Percentiles rank a stretch among this genome's conserved stretches.
Conservation (phyloP, 2,797 vertebrate species). For the Eupleurogrammus muticus region DNA sequence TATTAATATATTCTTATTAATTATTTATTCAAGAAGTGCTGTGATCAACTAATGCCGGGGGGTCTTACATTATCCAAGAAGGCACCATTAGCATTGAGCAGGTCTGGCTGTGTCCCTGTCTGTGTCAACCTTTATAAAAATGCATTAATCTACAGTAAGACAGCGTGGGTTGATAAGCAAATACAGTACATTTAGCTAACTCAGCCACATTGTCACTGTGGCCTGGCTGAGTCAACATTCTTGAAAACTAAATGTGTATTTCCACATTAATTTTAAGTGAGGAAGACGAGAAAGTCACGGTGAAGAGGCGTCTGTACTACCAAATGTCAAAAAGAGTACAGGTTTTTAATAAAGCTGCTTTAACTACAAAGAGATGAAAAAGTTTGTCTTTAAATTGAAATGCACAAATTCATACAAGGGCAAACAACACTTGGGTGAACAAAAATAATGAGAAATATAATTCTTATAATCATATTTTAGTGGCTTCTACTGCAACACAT, state of each 20-base stretch:
- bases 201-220: constrained; percentile 4
- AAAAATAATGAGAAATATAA: neutral
- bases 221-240: neutral
- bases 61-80: constrained; percentile 38
- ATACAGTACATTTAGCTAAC: constrained; percentile 7
- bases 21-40: neutral
- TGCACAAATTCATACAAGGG: neutral
- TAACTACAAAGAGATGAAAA: constrained; percentile 3
- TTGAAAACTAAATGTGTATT: neutral
- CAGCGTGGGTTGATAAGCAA: constrained; percentile 17
- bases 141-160: constrained; percentile 4
- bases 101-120: constrained; percentile 14
- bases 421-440: neutral
- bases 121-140: constrained; percentile 33
- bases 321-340: neutral
- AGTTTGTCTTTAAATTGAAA: neutral
- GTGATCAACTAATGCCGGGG: neutral
- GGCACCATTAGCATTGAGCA: neutral
- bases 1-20: constrained; percentile 1
- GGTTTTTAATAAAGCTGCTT: neutral
- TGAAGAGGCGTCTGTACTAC: neutral
- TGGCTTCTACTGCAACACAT: neutral
- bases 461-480: neutral
- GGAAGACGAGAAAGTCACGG: neutral
- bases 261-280: neutral